Percentiles rank a stretch among this genome's conserved stretches.
Conservation (phyloP, 2,113 vertebrate genomes). For the Myrmecobius fasciatus region DNA sequence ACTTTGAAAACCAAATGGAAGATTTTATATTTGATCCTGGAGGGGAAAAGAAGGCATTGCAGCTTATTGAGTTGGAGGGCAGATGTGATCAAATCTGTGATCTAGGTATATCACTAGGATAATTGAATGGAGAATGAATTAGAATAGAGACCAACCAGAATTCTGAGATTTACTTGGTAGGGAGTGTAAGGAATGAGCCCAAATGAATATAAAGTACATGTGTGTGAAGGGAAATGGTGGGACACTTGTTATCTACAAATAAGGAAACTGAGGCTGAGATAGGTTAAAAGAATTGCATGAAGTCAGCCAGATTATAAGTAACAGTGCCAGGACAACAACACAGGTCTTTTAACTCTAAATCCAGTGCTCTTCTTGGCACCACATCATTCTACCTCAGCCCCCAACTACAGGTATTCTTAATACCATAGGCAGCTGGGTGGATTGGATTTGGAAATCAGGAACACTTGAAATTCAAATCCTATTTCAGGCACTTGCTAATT, state of each 20-base stretch:
- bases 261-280: background rate
- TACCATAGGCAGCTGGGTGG: background rate
- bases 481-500: background rate
- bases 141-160: background rate
- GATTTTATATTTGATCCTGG: background rate
- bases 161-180: background rate
- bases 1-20: background rate
- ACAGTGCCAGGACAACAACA: background rate
- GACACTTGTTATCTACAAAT: background rate
- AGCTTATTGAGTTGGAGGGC: background rate
- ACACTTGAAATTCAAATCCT: background rate
- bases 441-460: background rate
- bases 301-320: background rate
- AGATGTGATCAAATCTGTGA: background rate
- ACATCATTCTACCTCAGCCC: background rate
- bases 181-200: background rate
- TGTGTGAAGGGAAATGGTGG: background rate
- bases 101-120: background rate
- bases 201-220: background rate
- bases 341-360: background rate
- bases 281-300: background rate
- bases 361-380: background rate
- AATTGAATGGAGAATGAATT: background rate
- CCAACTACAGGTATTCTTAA: background rate
- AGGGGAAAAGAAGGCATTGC: background rate